Evolutionary conservation across 2,113 vertebrate species (phyloP).

Genomic region (Tauraco erythrolophus): DNA sequence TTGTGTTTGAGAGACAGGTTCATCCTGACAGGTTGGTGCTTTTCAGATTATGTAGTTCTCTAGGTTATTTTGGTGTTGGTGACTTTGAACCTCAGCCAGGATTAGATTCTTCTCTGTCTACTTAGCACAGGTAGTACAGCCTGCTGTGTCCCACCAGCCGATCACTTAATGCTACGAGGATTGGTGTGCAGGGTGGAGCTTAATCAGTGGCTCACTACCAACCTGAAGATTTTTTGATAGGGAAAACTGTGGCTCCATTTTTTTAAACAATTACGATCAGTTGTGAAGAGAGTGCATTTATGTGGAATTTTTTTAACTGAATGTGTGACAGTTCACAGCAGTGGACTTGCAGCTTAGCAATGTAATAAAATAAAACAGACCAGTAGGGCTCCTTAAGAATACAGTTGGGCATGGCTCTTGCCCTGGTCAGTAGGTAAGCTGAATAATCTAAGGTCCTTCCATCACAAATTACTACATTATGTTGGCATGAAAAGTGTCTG

Average conservation of each 20-base stretch:
- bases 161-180: not conserved
- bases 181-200: not conserved
- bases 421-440: not conserved
- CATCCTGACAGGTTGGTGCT: constrained; percentile 88
- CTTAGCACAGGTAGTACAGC: not conserved
- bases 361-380: not conserved
- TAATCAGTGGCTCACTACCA: not conserved
- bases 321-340: not conserved
- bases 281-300: not conserved
- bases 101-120: not conserved
- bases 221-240: not conserved
- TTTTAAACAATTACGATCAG: not conserved
- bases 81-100: not conserved
- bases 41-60: not conserved
- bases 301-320: not conserved
- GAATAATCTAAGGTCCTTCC: not conserved
- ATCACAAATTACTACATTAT: not conserved
- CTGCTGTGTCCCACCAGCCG: not conserved
- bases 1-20: constrained; percentile 94
- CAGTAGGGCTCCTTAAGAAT: not conserved
- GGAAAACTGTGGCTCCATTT: not conserved
- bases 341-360: not conserved
- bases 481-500: not conserved
- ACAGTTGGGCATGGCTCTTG: not conserved
- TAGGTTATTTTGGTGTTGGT: not conserved